These are phyloP conservation scores for Clistopyga incitator DNA, from an alignment of 2,888 invertebrate species.

Conservation along the genomic window DNA sequence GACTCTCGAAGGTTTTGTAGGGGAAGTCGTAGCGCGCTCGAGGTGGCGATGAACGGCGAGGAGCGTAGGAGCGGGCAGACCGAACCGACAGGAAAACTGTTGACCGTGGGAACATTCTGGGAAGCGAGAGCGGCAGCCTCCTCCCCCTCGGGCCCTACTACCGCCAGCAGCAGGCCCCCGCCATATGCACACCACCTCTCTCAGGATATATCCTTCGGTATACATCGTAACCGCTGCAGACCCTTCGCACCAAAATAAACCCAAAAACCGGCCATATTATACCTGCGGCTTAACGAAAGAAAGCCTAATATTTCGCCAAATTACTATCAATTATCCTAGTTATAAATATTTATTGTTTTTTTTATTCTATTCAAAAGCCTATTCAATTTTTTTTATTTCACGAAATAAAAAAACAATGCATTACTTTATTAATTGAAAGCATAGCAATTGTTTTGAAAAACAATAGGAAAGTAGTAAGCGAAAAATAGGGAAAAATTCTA, in stretches of 20 bases:
- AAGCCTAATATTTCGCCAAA: background rate
- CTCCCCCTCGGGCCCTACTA: conserved; percentile 73
- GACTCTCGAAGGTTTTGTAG: background rate
- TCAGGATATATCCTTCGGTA: conserved; percentile 78
- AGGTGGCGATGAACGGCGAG: conserved; percentile 52
- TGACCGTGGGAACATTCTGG: conserved; percentile 84
- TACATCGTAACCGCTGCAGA: conserved; percentile 53
- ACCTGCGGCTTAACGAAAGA: background rate
- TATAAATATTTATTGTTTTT: background rate
- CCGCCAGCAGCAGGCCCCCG: conserved; percentile 73
- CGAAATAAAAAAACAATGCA: too few relatives aligned
- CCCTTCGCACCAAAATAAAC: conserved; percentile 62
- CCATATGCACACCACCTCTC: conserved; percentile 82
- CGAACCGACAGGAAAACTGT: conserved; percentile 79
- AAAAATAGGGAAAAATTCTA: too few relatives aligned
- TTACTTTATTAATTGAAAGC: too few relatives aligned
- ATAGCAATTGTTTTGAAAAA: too few relatives aligned
- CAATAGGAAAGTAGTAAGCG: too few relatives aligned
- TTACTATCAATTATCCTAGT: too few relatives aligned
- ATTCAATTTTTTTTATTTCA: too few relatives aligned
- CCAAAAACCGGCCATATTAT: conserved; percentile 37
- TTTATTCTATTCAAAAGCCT: background rate
- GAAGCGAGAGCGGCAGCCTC: conserved; percentile 74
- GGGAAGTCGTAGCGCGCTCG: background rate
- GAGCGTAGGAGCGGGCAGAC: conserved; percentile 56